Base-by-base conservation (phyloP, 2,797 vertebrate genomes). In the Momotus momota region DNA sequence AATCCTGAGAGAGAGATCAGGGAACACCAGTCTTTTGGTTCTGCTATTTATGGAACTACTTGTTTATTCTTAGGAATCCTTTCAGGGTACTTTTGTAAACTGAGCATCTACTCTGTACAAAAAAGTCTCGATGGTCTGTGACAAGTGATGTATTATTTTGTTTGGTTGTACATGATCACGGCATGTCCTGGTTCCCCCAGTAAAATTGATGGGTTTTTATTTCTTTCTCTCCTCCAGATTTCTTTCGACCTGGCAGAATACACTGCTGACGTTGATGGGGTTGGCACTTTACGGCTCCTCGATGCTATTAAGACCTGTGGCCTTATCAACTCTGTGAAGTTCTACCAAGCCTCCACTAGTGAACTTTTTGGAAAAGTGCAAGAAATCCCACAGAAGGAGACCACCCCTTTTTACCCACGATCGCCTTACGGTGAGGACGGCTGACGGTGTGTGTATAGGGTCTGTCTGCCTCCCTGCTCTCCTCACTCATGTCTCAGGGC, bases 291-390 rank as follows among this genome's bases (percentile, higher is more conserved):
- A 78, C 98, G 99, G 23, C 98, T 99, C 80, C 94, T 99, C 92
- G 99, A 99, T 82, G 99, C 99, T 43, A 97, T 99, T 55, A 99
- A 99, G 98, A 99, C 99, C 8, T 99, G 99, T 51, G 99, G 99
- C 79, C 98, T 99, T 96, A 99, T 99, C 96, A 97, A 97, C 93
- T 98, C 95, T 15, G 98, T 99, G 51, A 99, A 98, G 78, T 99
- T 99, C 98, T 99, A 99, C 97, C 99, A 99, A 98, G 99, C 99
- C 78, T 99, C 99, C 79, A 99, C 99, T 81, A 99, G 99, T 80
- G 99, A 99, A 97, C 98, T 99, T 66, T 99, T 98, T 54, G 99
- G 99, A 90, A 99, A 99, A 98, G 99, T 99, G 70, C 99, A 99
- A 97, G 99, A 99, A 98, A 99, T 99, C 94, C 99, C 99, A 0